These are phyloP conservation scores for Todiramphus saurophagus DNA, from an alignment of 2,113 vertebrate species.

Conservation along the genomic window DNA sequence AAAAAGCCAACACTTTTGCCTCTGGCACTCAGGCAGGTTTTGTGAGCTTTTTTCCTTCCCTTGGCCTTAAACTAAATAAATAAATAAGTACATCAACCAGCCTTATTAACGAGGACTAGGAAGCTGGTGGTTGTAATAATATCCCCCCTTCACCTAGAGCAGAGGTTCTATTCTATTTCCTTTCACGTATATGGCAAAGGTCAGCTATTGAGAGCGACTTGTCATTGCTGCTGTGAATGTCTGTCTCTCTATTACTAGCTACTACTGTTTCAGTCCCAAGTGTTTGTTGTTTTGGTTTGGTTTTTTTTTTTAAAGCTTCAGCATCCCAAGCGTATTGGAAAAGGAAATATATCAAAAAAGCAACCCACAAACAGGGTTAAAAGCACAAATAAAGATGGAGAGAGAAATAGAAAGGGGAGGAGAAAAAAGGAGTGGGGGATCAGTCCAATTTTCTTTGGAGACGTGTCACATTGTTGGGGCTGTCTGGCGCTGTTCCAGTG, in stretches of 20 bases:
- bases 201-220: slow-evolving; percentile 58
- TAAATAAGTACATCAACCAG: slow-evolving; percentile 22
- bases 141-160: slow-evolving; percentile 54
- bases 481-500: slow-evolving; percentile 76
- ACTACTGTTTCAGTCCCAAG: slow-evolving; percentile 51
- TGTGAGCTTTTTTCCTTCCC: slow-evolving; percentile 16
- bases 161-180: slow-evolving; percentile 69
- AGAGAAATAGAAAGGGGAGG: slow-evolving; percentile 54
- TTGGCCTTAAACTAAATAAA: slow-evolving; percentile 47
- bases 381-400: slow-evolving; percentile 55
- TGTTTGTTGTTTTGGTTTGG: background rate
- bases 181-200: slow-evolving; percentile 75
- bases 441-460: slow-evolving; percentile 73
- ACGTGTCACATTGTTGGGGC: slow-evolving; percentile 69
- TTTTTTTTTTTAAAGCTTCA: slow-evolving; percentile 26
- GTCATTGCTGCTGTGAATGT: background rate
- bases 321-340: slow-evolving; percentile 14
- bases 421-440: background rate
- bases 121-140: slow-evolving; percentile 61
- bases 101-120: slow-evolving; percentile 70
- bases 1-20: slow-evolving; percentile 46
- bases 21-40: slow-evolving; percentile 54
- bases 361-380: slow-evolving; percentile 55
- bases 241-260: slow-evolving; percentile 25
- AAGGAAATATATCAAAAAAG: slow-evolving; percentile 46